These are phyloP conservation scores for Leptogaster cylindrica DNA, from an alignment of 2,888 invertebrate genomes.

Conservation along the genomic window DNA sequence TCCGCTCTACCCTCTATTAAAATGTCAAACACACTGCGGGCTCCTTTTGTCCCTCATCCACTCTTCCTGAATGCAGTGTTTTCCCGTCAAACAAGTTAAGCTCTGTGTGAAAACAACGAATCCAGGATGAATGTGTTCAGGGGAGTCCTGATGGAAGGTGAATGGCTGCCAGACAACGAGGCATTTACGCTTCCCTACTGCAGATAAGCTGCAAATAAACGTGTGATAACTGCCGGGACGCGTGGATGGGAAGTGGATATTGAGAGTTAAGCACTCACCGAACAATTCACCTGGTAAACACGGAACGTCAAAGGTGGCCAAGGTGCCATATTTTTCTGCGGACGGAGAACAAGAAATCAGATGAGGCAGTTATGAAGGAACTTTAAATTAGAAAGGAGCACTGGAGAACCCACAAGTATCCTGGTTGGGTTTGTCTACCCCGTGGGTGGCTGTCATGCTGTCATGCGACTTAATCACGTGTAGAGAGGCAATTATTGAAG, in stretches of 20 bases:
- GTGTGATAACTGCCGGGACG: conserved; percentile 28
- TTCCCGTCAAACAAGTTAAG: conserved; percentile 39
- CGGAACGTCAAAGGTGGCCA: conserved; percentile 18
- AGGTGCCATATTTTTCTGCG: no score
- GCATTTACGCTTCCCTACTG: conserved; percentile 21
- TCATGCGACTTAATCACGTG: no score
- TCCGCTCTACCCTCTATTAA: conserved; percentile 26
- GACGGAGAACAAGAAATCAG: no score
- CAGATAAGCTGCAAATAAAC: conserved; percentile 24
- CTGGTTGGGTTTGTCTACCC: no score
- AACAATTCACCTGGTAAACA: neutral
- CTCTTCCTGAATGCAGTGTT: conserved; percentile 22
- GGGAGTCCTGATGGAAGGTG: conserved; percentile 17
- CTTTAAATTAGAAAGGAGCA: no score
- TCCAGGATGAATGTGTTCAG: conserved; percentile 29
- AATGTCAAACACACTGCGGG: conserved; percentile 38
- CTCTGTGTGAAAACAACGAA: conserved; percentile 35
- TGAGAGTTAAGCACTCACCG: conserved; percentile 4
- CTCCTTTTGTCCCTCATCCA: conserved; percentile 20
- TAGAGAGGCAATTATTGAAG: no score
- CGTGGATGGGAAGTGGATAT: conserved; percentile 13
- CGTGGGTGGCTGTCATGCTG: no score
- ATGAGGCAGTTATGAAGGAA: no score
- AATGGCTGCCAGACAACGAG: conserved; percentile 32
- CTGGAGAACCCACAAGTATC: no score